phyloP scores from a whole-genome alignment of 2,797 vertebrate species.

The Erithacus rubecula region DNA sequence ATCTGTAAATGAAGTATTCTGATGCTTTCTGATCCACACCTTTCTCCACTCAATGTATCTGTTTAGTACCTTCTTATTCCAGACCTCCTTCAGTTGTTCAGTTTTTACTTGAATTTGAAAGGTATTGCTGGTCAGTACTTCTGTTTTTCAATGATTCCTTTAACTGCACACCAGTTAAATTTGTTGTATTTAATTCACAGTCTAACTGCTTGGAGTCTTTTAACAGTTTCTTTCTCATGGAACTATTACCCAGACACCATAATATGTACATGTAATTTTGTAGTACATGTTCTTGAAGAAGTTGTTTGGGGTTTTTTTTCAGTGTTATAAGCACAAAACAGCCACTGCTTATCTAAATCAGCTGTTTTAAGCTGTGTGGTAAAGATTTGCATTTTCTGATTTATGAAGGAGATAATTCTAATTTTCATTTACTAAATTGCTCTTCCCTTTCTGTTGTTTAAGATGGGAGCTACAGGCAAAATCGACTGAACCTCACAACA shows the following conservation, averaged over 20 bases:
- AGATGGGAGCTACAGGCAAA: constrained; percentile 81
- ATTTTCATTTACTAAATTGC: not conserved
- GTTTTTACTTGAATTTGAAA: not conserved
- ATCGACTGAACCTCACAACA: constrained; percentile 76
- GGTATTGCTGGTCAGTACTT: not conserved
- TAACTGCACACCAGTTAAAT: not conserved
- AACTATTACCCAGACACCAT: not conserved
- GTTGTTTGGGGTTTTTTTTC: not conserved
- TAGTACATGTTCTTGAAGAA: not conserved
- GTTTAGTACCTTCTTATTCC: not conserved
- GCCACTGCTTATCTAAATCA: not conserved
- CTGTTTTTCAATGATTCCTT: not conserved
- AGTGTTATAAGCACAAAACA: not conserved
- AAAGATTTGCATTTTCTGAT: fast-evolving
- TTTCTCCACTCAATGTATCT: not conserved
- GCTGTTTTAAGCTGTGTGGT: not conserved
- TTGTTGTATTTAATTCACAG: not conserved
- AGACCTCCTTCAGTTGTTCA: not conserved
- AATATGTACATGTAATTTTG: fast-evolving
- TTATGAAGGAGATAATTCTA: not conserved
- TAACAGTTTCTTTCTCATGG: not conserved
- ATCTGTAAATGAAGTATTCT: not conserved
- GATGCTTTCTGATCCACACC: not conserved
- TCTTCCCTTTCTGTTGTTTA: constrained; percentile 27
- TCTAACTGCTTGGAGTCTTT: not conserved